Evolutionary conservation across 2,113 vertebrate species (phyloP).

Genomic region (Pantherophis guttatus): DNA sequence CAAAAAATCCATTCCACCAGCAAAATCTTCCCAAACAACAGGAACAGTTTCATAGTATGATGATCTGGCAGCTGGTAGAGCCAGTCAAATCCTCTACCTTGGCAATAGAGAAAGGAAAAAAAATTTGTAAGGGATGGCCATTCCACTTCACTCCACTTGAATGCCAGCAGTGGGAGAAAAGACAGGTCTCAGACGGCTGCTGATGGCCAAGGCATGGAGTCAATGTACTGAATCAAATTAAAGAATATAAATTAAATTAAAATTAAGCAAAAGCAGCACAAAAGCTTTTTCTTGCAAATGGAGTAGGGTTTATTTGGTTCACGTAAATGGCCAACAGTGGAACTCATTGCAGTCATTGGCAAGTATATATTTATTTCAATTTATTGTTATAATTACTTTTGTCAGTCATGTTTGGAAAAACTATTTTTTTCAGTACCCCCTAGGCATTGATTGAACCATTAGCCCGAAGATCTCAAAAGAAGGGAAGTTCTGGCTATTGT

Average conservation of each 20-base stretch:
- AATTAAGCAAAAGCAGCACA: not conserved
- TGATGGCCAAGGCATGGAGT: not conserved
- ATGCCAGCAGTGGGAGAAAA: not conserved
- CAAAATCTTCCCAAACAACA: not conserved
- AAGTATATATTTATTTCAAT: constrained; percentile 65
- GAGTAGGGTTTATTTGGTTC: not conserved
- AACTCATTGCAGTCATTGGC: constrained; percentile 65
- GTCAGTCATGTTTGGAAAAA: constrained; percentile 65
- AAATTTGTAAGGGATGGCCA: not conserved
- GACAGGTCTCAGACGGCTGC: not conserved
- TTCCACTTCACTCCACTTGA: not conserved
- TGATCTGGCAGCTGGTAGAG: not conserved
- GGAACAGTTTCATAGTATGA: not conserved
- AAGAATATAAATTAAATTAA: not conserved
- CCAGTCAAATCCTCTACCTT: not conserved
- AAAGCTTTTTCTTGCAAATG: not conserved
- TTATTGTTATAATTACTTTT: constrained; percentile 42
- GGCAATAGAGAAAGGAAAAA: not conserved
- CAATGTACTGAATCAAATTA: not conserved
- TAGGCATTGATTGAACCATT: constrained; percentile 59
- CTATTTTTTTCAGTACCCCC: constrained; percentile 21
- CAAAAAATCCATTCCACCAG: not conserved
- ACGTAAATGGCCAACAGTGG: constrained; percentile 33
- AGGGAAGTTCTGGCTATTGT: constrained; percentile 54
- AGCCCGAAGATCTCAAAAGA: constrained; percentile 52